Conservation (phyloP, 1,140 invertebrate genomes). For the Pseudomyrmex cubaensis region DNA sequence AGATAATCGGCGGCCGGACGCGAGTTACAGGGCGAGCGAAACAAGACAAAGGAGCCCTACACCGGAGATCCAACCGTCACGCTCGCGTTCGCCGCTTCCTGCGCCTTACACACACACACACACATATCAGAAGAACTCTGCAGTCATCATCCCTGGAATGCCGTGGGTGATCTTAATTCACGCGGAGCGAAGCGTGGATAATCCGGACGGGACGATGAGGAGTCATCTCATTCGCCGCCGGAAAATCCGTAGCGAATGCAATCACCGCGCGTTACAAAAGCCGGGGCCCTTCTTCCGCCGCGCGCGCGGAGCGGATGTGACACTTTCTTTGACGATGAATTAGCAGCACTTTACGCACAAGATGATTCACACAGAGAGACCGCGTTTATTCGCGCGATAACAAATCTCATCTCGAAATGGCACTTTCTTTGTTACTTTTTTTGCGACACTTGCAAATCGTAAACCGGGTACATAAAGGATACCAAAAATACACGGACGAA, state of each 20-base stretch:
- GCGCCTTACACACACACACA: not conserved
- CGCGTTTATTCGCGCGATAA: too few species aligned
- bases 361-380: not conserved
- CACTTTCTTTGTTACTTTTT: too few species aligned
- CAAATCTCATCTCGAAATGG: too few species aligned
- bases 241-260: slow-evolving; percentile 80
- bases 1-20: slow-evolving; percentile 8
- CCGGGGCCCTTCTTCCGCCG: not conserved
- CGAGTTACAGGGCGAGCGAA: slow-evolving; percentile 46
- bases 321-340: slow-evolving; percentile 34
- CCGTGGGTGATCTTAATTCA: slow-evolving; percentile 79
- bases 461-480: not conserved
- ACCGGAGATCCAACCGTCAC: not conserved
- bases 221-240: slow-evolving; percentile 65
- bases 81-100: slow-evolving; percentile 48
- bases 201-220: slow-evolving; percentile 67
- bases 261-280: slow-evolving; percentile 71
- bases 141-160: slow-evolving; percentile 65
- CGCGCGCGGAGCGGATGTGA: not conserved
- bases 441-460: too few species aligned
- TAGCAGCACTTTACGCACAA: not conserved
- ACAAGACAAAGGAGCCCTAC: slow-evolving; percentile 43
- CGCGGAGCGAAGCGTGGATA: slow-evolving; percentile 69
- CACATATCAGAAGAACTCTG: too few species aligned
- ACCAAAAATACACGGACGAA: not conserved